Percentiles rank a stretch among this genome's conserved stretches.
phyloP scores from a whole-genome alignment of 2,797 vertebrate species.

The Zalophus californianus region DNA sequence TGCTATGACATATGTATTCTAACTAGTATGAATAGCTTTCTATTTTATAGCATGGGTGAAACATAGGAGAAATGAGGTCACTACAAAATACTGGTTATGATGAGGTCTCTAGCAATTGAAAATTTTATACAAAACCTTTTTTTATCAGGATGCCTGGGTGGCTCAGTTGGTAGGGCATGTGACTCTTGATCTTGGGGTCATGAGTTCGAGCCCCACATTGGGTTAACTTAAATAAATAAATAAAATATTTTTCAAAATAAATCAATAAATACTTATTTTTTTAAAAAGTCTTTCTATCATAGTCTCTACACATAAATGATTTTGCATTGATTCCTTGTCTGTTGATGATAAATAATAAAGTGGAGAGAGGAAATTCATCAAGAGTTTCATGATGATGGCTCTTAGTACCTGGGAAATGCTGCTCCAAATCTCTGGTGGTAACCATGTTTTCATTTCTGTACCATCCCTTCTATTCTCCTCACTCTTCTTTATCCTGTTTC shows the following conservation, averaged over 20 bases:
- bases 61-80: constrained; percentile 8
- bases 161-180: neutral
- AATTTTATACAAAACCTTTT: neutral
- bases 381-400: neutral
- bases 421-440: neutral
- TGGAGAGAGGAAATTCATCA: neutral
- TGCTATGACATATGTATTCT: neutral
- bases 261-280: neutral
- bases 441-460: neutral
- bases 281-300: neutral
- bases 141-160: neutral
- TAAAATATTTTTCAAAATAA: neutral
- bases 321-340: neutral
- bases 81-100: neutral
- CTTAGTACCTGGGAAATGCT: neutral
- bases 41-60: neutral
- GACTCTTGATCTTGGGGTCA: neutral
- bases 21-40: neutral
- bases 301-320: neutral
- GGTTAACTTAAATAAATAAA: neutral
- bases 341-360: neutral
- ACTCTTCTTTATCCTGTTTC: neutral
- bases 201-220: neutral
- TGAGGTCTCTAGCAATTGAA: neutral
- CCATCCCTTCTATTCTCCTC: neutral